These are phyloP conservation scores for Heliothis peltigera DNA, from an alignment of 2,888 invertebrate species.

Conservation along the genomic window DNA sequence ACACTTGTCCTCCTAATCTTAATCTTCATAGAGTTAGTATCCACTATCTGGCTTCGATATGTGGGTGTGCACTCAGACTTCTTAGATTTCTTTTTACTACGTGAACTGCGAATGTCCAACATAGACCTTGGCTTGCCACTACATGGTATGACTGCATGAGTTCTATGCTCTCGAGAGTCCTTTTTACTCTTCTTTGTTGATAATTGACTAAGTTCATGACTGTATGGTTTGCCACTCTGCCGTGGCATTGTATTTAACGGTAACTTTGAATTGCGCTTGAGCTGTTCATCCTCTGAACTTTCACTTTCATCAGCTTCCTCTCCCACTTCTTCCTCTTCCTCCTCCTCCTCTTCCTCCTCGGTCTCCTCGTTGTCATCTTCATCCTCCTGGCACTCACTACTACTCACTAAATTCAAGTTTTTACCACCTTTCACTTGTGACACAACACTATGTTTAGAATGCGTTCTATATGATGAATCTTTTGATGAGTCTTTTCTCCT, in stretches of 20 bases:
- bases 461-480: slow-evolving; percentile 80
- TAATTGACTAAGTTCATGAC: slow-evolving; percentile 90
- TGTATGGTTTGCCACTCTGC: slow-evolving; percentile 88
- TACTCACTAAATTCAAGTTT: slow-evolving; percentile 88
- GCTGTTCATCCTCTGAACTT: slow-evolving; percentile 87
- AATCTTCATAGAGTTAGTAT: slow-evolving; percentile 92
- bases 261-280: slow-evolving; percentile 86
- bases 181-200: slow-evolving; percentile 87
- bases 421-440: slow-evolving; percentile 87
- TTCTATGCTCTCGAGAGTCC: slow-evolving; percentile 80
- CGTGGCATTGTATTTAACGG: slow-evolving; percentile 82
- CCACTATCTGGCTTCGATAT: slow-evolving; percentile 91
- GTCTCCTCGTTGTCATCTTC: slow-evolving; percentile 72
- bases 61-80: slow-evolving; percentile 83
- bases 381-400: slow-evolving; percentile 84
- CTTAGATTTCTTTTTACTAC: slow-evolving; percentile 87
- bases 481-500: slow-evolving; percentile 83
- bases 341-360: slow-evolving; percentile 62
- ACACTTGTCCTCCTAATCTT: slow-evolving; percentile 91
- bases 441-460: slow-evolving; percentile 77
- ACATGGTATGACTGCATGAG: slow-evolving; percentile 83
- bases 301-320: slow-evolving; percentile 70
- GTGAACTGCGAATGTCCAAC: slow-evolving; percentile 84
- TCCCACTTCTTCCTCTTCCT: slow-evolving; percentile 62
- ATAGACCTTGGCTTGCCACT: slow-evolving; percentile 88